Evolutionary conservation across 2,113 vertebrate genomes (phyloP).

Genomic region (Pluvianellus socialis): DNA sequence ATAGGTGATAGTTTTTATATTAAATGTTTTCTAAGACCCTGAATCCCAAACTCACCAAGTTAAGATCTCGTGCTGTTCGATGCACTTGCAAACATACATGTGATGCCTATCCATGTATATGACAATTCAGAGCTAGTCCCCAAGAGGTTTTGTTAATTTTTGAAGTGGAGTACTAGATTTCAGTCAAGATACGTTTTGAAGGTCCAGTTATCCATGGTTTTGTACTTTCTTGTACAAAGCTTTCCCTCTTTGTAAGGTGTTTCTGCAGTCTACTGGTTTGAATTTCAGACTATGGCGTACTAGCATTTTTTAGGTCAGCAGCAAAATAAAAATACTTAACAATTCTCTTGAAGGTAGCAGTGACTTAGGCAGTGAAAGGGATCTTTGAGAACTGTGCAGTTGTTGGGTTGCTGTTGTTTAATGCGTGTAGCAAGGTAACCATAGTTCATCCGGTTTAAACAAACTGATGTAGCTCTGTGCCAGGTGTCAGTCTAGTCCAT

Average conservation of each 20-base stretch:
- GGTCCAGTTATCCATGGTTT: background rate
- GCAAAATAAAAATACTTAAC: background rate
- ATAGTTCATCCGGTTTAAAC: background rate
- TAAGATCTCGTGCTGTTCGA: background rate
- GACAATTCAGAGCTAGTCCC: background rate
- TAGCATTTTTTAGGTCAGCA: background rate
- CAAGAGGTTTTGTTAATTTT: background rate
- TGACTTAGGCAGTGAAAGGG: background rate
- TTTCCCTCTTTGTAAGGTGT: background rate
- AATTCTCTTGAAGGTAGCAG: background rate
- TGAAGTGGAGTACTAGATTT: accelerated
- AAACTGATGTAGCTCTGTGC: background rate
- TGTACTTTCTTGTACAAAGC: background rate
- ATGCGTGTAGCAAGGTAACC: accelerated
- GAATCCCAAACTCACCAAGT: background rate
- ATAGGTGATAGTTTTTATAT: background rate
- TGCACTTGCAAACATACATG: accelerated
- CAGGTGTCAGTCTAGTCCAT: background rate
- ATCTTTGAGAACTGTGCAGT: background rate
- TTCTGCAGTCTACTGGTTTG: background rate
- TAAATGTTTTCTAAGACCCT: background rate
- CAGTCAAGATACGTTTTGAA: background rate
- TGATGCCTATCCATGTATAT: background rate
- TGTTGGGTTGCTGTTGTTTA: background rate
- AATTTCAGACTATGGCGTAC: background rate